Conservation (phyloP, 2,797 vertebrate species). For the Ptychadena robeensis region DNA sequence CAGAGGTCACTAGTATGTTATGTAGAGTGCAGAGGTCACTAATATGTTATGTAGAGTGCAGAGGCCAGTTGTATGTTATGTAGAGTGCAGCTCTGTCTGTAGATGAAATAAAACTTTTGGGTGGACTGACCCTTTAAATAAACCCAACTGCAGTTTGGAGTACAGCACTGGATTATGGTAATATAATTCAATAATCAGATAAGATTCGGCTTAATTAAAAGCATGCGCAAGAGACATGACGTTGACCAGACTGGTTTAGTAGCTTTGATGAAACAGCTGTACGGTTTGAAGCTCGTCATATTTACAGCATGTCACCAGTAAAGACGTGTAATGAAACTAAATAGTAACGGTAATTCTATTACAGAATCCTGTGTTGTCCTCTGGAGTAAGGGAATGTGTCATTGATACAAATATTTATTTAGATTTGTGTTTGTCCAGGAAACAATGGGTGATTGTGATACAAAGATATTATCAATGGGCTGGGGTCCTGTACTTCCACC, state of each 20-base stretch:
- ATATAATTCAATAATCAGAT: neutral
- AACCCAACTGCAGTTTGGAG: neutral
- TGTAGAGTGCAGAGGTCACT: too few relatives aligned
- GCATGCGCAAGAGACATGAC: neutral
- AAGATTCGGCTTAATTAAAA: neutral
- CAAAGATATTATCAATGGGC: neutral
- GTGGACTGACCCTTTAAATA: neutral
- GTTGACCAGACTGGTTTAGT: neutral
- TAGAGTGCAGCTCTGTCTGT: neutral
- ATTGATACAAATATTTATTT: neutral
- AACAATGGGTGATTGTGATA: neutral
- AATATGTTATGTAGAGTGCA: too few relatives aligned
- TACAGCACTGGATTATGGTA: neutral
- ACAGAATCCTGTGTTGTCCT: neutral
- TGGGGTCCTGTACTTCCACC: too few relatives aligned
- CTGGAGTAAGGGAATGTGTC: neutral
- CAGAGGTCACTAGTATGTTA: too few relatives aligned
- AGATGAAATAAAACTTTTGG: neutral
- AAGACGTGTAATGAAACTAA: neutral
- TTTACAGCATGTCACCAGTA: slow-evolving; percentile 1
- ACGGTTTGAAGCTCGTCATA: neutral
- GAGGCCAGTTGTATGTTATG: too few relatives aligned
- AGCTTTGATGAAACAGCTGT: neutral
- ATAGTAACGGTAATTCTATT: neutral
- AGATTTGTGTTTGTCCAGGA: neutral